Evolutionary conservation across 2,888 invertebrate species (phyloP), one percentile per base, ranked within the genome.

Genomic region (Rutpela maculata): DNA sequence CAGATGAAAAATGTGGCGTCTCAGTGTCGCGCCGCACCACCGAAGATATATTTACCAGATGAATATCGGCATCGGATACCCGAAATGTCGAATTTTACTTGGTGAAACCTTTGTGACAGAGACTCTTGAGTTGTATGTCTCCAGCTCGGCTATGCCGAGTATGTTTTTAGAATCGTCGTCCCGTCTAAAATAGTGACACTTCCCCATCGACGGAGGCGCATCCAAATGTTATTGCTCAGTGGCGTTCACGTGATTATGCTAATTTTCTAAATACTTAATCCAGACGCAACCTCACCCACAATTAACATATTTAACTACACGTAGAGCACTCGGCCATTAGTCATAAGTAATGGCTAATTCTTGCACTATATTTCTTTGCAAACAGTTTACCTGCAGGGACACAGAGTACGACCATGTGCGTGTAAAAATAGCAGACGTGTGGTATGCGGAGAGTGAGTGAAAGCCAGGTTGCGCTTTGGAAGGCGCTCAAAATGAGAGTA

Each of bases 401-500:
- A 72, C 63, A 26, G n/a, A 55, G 72, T 62, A 72, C 69, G 69
- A 26, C 57, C 69, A 68, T 75, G 78, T 60, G 18, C 59, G 55
- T 31, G 76, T 87, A 87, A 88, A 89, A 88, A 88, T 88, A 88
- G 84, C 83, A 81, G 86, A 87, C 86, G 85, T 82, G 82, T 81
- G 88, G 87, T 87, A 88, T 88, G 88, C 84, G 84, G 81, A 79
- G 84, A 85, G 86, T 88, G 87, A 88, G 86, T 88, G 86, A 87
- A 87, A 85, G 86, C 84, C 87, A 87, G 87, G 87, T 86, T 87
- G 85, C 79, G 86, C 86, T 87, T 89, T 88, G 89, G 88, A 88
- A 88, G 88, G 85, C 86, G 87, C 87, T 89, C 88, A 88, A 89
- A 88, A 89, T 86, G 88, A 88, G 86, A 87, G 88, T 87, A 88